Base-by-base conservation (phyloP, 2,888 invertebrate genomes). In the Euplagia quadripunctaria region DNA sequence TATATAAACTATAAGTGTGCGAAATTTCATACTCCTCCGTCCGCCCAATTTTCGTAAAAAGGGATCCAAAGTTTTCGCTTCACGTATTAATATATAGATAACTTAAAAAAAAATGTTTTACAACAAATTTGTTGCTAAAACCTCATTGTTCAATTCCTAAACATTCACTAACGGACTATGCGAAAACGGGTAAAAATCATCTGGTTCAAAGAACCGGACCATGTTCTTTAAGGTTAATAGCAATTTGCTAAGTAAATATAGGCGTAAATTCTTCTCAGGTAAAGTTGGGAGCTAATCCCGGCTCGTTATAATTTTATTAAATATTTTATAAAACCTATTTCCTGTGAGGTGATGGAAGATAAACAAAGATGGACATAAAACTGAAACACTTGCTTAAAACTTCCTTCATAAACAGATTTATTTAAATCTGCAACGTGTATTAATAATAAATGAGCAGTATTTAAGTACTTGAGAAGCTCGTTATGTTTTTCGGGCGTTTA, bases 341-440 rank as follows among this genome's bases (percentile, higher is more conserved):
- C 51, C 16, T 49, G 31, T 61, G 61, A 43, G 43, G 20, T 69
- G 58, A 64, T 70, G 52, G 12, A 70, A 58, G 31, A 51, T 7
- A 41, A 70, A 70, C 17, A 51, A 61, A 20, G 17, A 12, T 46
- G 52, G n/a, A n/a, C 20, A 31, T 4, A 8, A 20, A 31, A 5
- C 17, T 17, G 11, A 51, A 67, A 14, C 2, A 41, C 52, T 52
- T 41, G 9, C 42, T 64, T 42, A 64, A 17, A 41, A 42, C 8
- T 16, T 64, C 4, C 8, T 41, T 43, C 17, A 17, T 64, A 42
- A 64, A 42, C 16, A 42, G 16, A 11, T 64, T 43, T 42, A 17
- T 42, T 42, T 64, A 14, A 64, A 43, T 17, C 17, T 4, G n/a
- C 64, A 64, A 9, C 42, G 17, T 42, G 4, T 58, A 58, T 20